These are phyloP conservation scores for Pachycephus smyrnensis DNA, from an alignment of 2,888 invertebrate genomes.

Conservation along the genomic window DNA sequence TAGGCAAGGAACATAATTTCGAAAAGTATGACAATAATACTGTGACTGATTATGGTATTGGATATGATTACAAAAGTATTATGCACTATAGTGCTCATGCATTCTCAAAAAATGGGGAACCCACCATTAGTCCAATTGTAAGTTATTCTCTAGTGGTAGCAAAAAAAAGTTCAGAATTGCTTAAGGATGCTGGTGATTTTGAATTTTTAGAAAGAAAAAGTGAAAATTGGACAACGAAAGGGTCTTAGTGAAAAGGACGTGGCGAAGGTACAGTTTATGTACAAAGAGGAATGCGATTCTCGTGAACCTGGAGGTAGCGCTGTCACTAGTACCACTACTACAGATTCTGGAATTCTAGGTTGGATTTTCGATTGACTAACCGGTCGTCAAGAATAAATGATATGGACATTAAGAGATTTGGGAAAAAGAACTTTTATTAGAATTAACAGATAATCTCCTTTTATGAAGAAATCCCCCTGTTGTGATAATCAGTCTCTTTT, in stretches of 20 bases:
- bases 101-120: slow-evolving; percentile 76
- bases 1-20: slow-evolving; percentile 74
- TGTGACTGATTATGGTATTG: slow-evolving; percentile 75
- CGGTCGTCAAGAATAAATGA: neutral
- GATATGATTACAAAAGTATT: slow-evolving; percentile 79
- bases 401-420: neutral
- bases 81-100: slow-evolving; percentile 80
- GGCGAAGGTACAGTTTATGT: slow-evolving; percentile 73
- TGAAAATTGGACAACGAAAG: slow-evolving; percentile 71
- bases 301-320: slow-evolving; percentile 30
- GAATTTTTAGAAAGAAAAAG: slow-evolving; percentile 63
- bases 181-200: slow-evolving; percentile 9
- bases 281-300: slow-evolving; percentile 62
- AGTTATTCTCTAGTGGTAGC: slow-evolving; percentile 12
- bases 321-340: slow-evolving; percentile 19
- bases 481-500: no score
- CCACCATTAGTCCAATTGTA: slow-evolving; percentile 75
- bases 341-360: slow-evolving; percentile 26
- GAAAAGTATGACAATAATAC: slow-evolving; percentile 75
- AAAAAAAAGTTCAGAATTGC: neutral
- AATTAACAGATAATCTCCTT: neutral
- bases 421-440: neutral
- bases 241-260: slow-evolving; percentile 72
- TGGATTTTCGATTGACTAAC: slow-evolving; percentile 31
- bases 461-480: neutral